Conservation (phyloP, 2,797 vertebrate genomes). For the Enteromius anoplus region DNA sequence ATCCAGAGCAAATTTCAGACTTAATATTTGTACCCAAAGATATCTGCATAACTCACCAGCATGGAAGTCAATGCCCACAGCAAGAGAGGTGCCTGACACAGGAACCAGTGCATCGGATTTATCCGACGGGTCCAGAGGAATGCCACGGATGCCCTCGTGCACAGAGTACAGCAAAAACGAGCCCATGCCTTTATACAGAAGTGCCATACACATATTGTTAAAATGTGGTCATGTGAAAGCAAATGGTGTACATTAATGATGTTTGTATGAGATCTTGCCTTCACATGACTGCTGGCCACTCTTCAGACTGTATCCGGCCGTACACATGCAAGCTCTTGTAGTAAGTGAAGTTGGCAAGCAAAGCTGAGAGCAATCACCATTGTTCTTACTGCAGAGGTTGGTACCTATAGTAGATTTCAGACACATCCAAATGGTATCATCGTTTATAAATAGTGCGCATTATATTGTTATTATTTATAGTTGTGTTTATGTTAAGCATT, state of each 20-base stretch:
- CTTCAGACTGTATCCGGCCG: constrained; percentile 93
- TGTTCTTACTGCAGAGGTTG: constrained; percentile 92
- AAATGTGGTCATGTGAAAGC: neutral
- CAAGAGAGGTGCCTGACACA: constrained; percentile 93
- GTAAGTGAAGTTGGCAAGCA: constrained; percentile 90
- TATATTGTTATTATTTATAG: neutral
- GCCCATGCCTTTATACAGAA: constrained; percentile 85
- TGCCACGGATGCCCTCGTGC: constrained; percentile 95
- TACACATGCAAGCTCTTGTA: constrained; percentile 93
- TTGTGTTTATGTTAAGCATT: neutral
- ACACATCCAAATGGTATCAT: neutral
- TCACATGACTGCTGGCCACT: constrained; percentile 93
- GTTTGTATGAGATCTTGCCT: constrained; percentile 71
- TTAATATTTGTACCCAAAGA: neutral
- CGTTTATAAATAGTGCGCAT: neutral
- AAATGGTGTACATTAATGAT: neutral
- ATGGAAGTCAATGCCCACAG: constrained; percentile 96
- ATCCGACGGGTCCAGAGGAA: constrained; percentile 92
- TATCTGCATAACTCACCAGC: constrained; percentile 79
- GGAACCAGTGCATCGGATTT: constrained; percentile 96
- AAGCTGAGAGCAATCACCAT: constrained; percentile 95
- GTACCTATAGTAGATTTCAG: constrained; percentile 68
- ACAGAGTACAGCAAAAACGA: constrained; percentile 97
- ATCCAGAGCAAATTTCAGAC: neutral
- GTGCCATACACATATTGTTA: constrained; percentile 2